These are phyloP conservation scores for Venustaconcha ellipsiformis DNA, from an alignment of 1,140 invertebrate species.

Conservation along the genomic window DNA sequence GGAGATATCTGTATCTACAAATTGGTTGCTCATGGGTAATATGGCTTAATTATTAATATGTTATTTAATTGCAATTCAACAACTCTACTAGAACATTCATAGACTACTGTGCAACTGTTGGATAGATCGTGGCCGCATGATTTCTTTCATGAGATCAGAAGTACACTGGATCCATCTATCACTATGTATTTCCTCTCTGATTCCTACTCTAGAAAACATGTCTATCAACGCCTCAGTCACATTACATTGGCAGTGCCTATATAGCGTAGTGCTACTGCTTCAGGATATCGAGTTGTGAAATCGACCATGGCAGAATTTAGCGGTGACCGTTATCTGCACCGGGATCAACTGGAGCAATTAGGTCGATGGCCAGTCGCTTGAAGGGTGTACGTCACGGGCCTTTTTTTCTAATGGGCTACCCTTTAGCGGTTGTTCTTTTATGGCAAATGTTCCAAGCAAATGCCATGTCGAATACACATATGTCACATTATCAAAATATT, in stretches of 20 bases:
- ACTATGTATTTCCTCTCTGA: conserved; percentile 52
- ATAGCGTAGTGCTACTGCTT: conserved; percentile 12
- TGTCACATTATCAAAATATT: no score
- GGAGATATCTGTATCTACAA: no score
- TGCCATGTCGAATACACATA: no score
- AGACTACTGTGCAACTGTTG: no score
- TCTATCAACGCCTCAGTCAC: conserved; percentile 24
- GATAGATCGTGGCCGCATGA: no score
- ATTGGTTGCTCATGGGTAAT: no score
- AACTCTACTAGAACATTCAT: no score
- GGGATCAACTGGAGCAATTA: conserved; percentile 22
- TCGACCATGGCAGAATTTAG: conserved; percentile 24
- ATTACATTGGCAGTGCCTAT: conserved; percentile 22
- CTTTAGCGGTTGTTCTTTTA: no score
- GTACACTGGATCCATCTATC: conserved; percentile 24
- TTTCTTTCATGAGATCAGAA: conserved; percentile 8
- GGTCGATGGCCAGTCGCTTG: conserved; percentile 15
- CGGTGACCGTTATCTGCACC: conserved; percentile 10
- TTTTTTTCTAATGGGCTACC: no score
- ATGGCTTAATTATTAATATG: no score
- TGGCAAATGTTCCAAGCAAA: no score
- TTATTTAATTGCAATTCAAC: no score
- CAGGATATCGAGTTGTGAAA: conserved; percentile 3
- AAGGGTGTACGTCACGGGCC: neutral
- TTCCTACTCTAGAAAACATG: conserved; percentile 65